Evolutionary conservation across 2,113 vertebrate species (phyloP).

Genomic region (Bubalus kerabau): DNA sequence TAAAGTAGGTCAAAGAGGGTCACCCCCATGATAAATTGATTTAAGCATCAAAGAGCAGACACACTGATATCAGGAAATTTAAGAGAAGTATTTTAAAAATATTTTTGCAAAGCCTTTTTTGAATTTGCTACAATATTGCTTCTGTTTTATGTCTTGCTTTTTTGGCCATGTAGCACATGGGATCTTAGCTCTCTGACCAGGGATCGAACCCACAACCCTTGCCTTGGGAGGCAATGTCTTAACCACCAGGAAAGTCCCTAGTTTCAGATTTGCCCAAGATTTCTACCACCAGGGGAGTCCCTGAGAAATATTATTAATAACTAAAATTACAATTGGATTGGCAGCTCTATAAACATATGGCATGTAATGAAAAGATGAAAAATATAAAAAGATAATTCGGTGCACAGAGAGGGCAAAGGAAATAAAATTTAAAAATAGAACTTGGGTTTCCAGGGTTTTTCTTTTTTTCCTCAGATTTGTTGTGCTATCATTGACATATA

Average conservation of each 20-base stretch:
- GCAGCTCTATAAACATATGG: not conserved
- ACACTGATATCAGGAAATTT: not conserved
- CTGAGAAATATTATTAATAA: not conserved
- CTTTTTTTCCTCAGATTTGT: not conserved
- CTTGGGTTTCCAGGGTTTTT: not conserved
- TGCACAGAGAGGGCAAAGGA: not conserved
- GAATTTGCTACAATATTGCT: not conserved
- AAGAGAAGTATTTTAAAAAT: not conserved
- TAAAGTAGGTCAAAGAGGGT: not conserved
- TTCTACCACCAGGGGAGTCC: not conserved
- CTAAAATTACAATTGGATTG: not conserved
- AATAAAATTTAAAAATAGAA: not conserved
- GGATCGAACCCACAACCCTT: not conserved
- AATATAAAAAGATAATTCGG: not conserved
- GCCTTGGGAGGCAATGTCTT: not conserved
- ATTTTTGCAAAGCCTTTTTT: not conserved
- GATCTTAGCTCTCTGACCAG: not conserved
- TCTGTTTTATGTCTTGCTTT: not conserved
- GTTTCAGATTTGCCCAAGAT: not conserved
- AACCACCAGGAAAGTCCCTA: not conserved
- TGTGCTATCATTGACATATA: not conserved
- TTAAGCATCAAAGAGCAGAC: not conserved
- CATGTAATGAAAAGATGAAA: not conserved
- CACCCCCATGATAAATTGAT: not conserved
- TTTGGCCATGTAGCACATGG: rapidly evolving